Evolutionary conservation across 2,888 invertebrate species (phyloP).

Genomic region (Tineola bisselliella): DNA sequence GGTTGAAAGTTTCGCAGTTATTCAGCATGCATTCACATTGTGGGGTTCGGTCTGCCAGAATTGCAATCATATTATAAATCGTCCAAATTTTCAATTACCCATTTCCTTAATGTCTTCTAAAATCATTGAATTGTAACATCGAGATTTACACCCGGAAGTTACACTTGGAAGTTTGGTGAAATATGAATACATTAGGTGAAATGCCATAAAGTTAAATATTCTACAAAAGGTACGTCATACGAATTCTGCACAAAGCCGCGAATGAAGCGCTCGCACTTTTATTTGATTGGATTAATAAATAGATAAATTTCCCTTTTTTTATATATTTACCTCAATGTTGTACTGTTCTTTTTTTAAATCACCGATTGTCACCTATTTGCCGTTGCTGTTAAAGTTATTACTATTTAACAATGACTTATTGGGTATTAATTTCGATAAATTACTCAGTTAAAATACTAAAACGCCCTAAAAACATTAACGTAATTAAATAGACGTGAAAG

Average conservation of each 20-base stretch:
- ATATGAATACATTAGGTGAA: not conserved
- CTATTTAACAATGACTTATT: no score
- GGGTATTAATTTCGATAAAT: no score
- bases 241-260: no score
- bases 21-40: slow-evolving; percentile 26
- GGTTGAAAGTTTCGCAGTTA: slow-evolving; percentile 28
- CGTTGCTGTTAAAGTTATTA: no score
- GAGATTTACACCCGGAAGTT: not conserved
- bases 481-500: not conserved
- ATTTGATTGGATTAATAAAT: no score
- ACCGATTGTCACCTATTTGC: no score
- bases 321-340: no score
- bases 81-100: not conserved
- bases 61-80: slow-evolving; percentile 8
- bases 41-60: slow-evolving; percentile 21
- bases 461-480: not conserved
- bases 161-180: not conserved
- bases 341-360: no score
- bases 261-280: no score
- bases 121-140: not conserved
- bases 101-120: slow-evolving; percentile 1
- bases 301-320: no score
- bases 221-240: no score
- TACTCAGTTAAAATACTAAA: no score
- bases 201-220: not conserved